Conservation (phyloP, 1,140 invertebrate species). For the Trachelipus rathkii region DNA sequence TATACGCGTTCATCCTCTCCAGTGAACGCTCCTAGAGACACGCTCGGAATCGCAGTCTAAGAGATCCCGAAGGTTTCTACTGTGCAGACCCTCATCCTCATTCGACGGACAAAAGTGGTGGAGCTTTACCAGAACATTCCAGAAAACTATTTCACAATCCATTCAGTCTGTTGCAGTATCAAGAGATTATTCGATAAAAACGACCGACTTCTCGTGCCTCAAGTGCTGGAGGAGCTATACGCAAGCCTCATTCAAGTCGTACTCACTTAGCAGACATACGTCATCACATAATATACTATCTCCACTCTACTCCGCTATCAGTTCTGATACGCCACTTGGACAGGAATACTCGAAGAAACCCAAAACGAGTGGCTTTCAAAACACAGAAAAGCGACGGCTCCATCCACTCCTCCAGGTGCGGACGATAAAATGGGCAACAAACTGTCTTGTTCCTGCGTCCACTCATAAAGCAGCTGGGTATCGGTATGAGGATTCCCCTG, state of each 20-base stretch:
- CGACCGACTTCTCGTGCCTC: background rate
- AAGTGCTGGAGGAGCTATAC: background rate
- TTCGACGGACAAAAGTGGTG: conserved; percentile 5
- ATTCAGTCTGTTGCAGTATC: background rate
- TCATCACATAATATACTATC: background rate
- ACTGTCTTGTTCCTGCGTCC: conserved; percentile 88
- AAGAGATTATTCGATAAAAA: background rate
- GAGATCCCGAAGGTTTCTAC: conserved; percentile 1
- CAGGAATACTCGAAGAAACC: background rate
- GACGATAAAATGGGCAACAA: conserved; percentile 79
- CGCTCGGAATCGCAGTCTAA: background rate
- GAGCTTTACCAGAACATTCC: conserved; percentile 9
- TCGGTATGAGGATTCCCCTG: conserved; percentile 77
- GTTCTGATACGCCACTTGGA: background rate
- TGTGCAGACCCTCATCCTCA: background rate
- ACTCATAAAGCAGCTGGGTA: conserved; percentile 75
- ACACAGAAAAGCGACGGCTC: background rate
- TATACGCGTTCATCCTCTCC: conserved; percentile 5
- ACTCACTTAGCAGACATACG: conserved; percentile 5
- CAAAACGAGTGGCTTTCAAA: conserved; percentile 1
- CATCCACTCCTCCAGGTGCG: background rate
- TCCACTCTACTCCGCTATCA: background rate
- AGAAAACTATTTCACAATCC: background rate
- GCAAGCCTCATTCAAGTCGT: background rate
- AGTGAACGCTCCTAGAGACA: conserved; percentile 5